phyloP scores from a whole-genome alignment of 2,888 invertebrate species.

The Philaethria dido region DNA sequence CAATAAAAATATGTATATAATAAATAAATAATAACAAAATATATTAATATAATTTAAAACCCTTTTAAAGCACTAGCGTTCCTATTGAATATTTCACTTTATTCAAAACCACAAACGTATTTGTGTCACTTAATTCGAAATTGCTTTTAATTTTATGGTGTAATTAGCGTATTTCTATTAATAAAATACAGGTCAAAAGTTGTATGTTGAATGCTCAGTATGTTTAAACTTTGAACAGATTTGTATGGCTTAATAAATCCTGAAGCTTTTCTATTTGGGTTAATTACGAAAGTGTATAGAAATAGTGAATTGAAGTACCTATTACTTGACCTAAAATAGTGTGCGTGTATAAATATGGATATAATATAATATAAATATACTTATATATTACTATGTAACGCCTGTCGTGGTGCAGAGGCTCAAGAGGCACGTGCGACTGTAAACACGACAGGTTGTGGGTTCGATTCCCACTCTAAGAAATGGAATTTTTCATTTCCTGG shows the following conservation, averaged over 20 bases:
- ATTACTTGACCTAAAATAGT: constrained; percentile 7
- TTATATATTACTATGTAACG: too few relatives aligned
- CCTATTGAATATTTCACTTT: neutral
- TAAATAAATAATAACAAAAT: too few relatives aligned
- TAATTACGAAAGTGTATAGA: constrained; percentile 4
- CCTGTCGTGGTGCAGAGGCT: too few relatives aligned
- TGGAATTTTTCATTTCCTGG: too few relatives aligned
- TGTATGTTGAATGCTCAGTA: constrained; percentile 9
- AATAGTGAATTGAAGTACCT: constrained; percentile 13
- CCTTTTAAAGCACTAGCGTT: too few relatives aligned
- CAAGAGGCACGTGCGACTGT: too few relatives aligned
- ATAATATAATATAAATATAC: too few relatives aligned
- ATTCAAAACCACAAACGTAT: neutral
- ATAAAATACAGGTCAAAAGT: constrained; percentile 6
- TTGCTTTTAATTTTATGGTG: neutral
- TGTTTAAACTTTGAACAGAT: constrained; percentile 17
- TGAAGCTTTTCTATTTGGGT: constrained; percentile 18
- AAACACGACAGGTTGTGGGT: too few relatives aligned
- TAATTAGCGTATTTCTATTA: constrained; percentile 8
- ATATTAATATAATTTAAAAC: too few relatives aligned
- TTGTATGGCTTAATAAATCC: constrained; percentile 14
- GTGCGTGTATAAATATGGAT: neutral
- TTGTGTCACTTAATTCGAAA: neutral
- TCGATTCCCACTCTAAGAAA: too few relatives aligned
- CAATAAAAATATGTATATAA: too few relatives aligned